Conservation (phyloP, 2,113 vertebrate genomes). For the Ameiurus melas region DNA sequence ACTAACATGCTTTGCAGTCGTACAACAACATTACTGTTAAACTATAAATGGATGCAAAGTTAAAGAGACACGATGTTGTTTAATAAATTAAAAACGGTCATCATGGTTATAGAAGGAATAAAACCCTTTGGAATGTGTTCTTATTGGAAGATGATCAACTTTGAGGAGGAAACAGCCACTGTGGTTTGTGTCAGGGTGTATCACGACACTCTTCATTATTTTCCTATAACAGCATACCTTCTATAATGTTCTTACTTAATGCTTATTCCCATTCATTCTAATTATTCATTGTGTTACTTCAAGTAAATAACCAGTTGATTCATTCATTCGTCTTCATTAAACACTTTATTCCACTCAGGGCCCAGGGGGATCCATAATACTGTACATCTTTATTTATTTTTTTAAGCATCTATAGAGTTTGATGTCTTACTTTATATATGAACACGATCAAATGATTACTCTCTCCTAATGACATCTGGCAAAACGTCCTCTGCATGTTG, state of each 20-base stretch:
- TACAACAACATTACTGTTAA: neutral
- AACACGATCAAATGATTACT: neutral
- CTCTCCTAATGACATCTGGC: neutral
- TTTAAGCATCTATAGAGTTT: neutral
- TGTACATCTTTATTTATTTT: neutral
- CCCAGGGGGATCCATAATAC: neutral
- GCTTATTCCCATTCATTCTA: neutral
- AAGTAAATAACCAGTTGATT: neutral
- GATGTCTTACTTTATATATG: neutral
- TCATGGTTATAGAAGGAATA: neutral
- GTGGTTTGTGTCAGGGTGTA: neutral
- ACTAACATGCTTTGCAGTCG: neutral
- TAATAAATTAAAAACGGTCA: too few relatives aligned
- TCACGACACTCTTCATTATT: neutral
- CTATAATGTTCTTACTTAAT: neutral
- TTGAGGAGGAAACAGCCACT: neutral
- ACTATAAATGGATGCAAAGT: neutral
- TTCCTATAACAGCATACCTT: neutral
- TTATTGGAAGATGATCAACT: neutral
- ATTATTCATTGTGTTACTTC: neutral
- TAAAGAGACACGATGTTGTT: neutral
- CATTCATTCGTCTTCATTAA: neutral
- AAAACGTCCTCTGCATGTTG: neutral
- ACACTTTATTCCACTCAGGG: neutral
- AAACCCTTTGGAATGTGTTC: neutral